A percentile compares a stretch with the other conserved stretches of the same genome.
phyloP scores from a whole-genome alignment of 1,140 invertebrate genomes.

The Hyphantria cunea region DNA sequence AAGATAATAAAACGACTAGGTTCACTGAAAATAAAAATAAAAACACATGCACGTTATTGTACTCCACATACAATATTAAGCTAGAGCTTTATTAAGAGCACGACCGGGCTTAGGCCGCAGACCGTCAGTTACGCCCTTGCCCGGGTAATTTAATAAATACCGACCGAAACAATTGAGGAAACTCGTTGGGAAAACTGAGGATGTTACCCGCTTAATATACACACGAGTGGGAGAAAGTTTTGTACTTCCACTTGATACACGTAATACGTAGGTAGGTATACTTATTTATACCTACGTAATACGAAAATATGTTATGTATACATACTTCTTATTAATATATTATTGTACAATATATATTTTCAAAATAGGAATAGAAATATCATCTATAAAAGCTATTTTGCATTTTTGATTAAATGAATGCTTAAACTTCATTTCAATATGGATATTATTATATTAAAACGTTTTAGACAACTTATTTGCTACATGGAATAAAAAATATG shows the following conservation, averaged over 20 bases:
- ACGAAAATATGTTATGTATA: too few species aligned
- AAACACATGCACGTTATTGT: constrained; percentile 30
- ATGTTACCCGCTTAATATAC: constrained; percentile 20
- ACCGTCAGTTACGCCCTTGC: constrained; percentile 35
- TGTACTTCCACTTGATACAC: constrained; percentile 6
- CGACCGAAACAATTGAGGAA: constrained; percentile 46
- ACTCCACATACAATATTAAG: constrained; percentile 43
- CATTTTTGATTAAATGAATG: neutral
- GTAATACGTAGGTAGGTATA: neutral
- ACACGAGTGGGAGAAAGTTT: constrained; percentile 16
- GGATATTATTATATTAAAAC: too few species aligned
- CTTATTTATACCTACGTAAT: neutral
- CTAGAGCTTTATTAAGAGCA: constrained; percentile 49
- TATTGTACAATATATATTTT: too few species aligned
- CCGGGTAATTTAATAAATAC: constrained; percentile 58
- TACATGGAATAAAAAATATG: constrained; percentile 7
- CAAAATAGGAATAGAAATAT: too few species aligned
- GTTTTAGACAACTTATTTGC: too few species aligned
- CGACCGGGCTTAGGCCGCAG: constrained; percentile 40
- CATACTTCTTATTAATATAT: too few species aligned
- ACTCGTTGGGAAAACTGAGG: constrained; percentile 33
- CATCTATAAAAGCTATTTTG: too few species aligned
- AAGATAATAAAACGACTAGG: constrained; percentile 22
- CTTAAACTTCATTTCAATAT: too few species aligned
- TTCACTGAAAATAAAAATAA: constrained; percentile 21